A percentile compares a stretch with the other conserved stretches of the same genome.
Conservation (phyloP, 2,797 vertebrate species). For the Macrochelys suwanniensis region DNA sequence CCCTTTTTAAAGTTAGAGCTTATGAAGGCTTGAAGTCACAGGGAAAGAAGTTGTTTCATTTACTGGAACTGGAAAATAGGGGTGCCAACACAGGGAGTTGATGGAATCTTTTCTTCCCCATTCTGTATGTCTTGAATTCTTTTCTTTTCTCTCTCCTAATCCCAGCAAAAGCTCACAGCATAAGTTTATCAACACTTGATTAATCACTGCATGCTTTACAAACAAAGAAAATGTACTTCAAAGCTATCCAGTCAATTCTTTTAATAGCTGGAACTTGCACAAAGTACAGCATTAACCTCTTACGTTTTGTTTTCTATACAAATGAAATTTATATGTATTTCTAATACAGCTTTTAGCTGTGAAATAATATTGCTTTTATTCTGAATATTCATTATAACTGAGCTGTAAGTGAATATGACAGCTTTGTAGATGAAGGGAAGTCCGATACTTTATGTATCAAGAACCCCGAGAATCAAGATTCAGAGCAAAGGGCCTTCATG, state of each 20-base stretch:
- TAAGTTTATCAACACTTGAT: conserved; percentile 29
- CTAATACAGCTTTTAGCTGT: conserved; percentile 21
- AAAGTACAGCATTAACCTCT: not conserved
- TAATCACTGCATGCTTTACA: conserved; percentile 36
- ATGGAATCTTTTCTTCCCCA: not conserved
- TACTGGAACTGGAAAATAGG: conserved; percentile 48
- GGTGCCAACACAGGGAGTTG: conserved; percentile 16
- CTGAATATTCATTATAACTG: not conserved
- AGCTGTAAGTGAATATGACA: conserved; percentile 54
- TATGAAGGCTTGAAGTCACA: conserved; percentile 50
- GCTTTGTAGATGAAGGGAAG: conserved; percentile 50
- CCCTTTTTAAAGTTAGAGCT: conserved; percentile 49
- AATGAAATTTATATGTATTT: not conserved
- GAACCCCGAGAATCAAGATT: not conserved
- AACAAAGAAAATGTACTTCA: conserved; percentile 54
- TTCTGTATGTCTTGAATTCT: conserved; percentile 18
- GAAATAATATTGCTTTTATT: conserved; percentile 38
- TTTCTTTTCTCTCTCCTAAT: conserved; percentile 27
- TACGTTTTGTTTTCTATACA: conserved; percentile 23
- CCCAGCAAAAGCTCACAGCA: conserved; percentile 40
- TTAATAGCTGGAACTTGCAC: conserved; percentile 42
- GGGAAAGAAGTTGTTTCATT: conserved; percentile 56
- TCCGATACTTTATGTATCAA: not conserved
- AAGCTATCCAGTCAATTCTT: conserved; percentile 44
- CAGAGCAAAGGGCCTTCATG: conserved; percentile 48